A percentile compares a stretch with the other conserved stretches of the same genome.
Conservation (phyloP, 2,797 vertebrate species). For the Poeciliopsis turneri region DNA sequence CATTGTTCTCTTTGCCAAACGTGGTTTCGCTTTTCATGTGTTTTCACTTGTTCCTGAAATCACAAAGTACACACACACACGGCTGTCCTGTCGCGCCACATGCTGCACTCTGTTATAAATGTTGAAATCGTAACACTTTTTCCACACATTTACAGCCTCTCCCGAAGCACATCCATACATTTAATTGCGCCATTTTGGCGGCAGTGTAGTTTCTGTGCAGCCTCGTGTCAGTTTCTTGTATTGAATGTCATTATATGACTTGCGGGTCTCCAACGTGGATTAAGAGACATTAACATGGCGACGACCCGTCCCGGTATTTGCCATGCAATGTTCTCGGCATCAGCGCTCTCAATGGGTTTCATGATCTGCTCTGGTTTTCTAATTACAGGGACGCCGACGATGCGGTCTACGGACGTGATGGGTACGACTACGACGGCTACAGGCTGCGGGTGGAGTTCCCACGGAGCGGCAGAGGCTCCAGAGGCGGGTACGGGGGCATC, state of each 20-base stretch:
- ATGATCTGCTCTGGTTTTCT: background rate
- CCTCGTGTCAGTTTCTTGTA: background rate
- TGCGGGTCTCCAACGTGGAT: slow-evolving; percentile 22
- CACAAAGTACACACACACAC: background rate
- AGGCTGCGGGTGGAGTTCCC: slow-evolving; percentile 94
- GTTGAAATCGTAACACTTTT: background rate
- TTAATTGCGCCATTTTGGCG: slow-evolving; percentile 1
- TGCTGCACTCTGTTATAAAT: background rate
- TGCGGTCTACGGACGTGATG: slow-evolving; percentile 87
- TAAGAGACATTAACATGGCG: slow-evolving; percentile 47
- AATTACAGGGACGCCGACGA: slow-evolving; percentile 85
- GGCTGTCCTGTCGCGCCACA: too few species aligned
- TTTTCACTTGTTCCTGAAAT: background rate
- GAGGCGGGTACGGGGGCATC: slow-evolving; percentile 76
- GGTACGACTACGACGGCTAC: slow-evolving; percentile 90
- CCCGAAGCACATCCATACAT: background rate
- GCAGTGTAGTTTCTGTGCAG: background rate
- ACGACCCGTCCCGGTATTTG: background rate
- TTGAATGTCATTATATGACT: background rate
- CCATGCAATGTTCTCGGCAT: background rate
- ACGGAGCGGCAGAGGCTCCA: slow-evolving; percentile 82
- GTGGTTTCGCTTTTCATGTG: background rate
- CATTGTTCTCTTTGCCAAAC: background rate
- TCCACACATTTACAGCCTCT: background rate
- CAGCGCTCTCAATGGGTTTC: background rate